A percentile compares a stretch with the other conserved stretches of the same genome.
Evolutionary conservation across 2,113 vertebrate genomes (phyloP).

Genomic region (Orientallactaga bullata): DNA sequence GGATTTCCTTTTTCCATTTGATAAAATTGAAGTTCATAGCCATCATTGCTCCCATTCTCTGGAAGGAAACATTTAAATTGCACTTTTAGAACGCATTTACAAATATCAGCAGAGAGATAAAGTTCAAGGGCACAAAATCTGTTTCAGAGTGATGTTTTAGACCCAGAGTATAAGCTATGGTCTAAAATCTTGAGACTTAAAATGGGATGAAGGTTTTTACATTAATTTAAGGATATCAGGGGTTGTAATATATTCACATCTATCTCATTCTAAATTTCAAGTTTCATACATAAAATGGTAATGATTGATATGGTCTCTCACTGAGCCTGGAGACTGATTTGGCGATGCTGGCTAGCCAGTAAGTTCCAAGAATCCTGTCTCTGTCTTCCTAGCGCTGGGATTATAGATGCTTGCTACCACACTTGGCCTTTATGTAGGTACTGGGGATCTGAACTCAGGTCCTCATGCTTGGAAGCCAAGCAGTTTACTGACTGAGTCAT

Average conservation of each 20-base stretch:
- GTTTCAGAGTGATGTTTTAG: not conserved
- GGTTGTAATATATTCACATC: not conserved
- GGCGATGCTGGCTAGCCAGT: too few species aligned
- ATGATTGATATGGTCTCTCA: too few species aligned
- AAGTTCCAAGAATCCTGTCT: too few species aligned
- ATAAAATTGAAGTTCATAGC: not conserved
- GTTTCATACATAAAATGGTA: conserved; percentile 18
- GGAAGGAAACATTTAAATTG: conserved; percentile 12
- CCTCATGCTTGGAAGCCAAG: too few species aligned
- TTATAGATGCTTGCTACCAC: too few species aligned
- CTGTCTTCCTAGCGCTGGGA: too few species aligned
- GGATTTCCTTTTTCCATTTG: not conserved
- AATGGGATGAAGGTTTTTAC: not conserved
- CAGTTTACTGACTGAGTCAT: too few species aligned
- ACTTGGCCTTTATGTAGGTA: too few species aligned
- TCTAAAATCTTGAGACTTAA: not conserved
- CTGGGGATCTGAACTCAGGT: too few species aligned
- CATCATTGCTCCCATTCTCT: not conserved
- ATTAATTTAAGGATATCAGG: not conserved
- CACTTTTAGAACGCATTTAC: not conserved
- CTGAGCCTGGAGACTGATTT: too few species aligned
- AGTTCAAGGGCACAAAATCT: not conserved
- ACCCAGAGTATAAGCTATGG: not conserved
- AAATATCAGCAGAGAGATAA: not conserved
- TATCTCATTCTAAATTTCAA: not conserved